Evolutionary conservation across 2,888 invertebrate genomes (phyloP), one percentile per base, ranked within the genome.

Genomic region (Xylophagus ater): DNA sequence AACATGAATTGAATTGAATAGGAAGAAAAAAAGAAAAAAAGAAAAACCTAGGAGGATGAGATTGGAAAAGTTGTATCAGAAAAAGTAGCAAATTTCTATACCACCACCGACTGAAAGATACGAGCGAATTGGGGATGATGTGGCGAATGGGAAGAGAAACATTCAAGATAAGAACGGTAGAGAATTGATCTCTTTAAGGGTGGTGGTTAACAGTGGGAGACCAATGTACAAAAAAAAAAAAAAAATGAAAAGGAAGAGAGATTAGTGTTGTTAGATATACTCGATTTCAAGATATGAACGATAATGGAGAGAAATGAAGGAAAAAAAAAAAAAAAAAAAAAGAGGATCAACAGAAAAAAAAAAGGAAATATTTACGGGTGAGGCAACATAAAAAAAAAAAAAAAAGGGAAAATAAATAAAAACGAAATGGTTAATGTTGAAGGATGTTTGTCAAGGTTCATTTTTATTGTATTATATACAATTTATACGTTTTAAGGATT

Each of bases 381-480:
- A 13, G 31, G 15, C 18, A n/a, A n/a, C n/a, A n/a, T n/a, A n/a
- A n/a, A n/a, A n/a, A 37, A 29, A 14, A 37, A 40, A 37, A 34
- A 29, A 43, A 17, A 29, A 24, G 28, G 37, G 31, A 31, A 37
- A 38, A 38, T 38, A 31, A 32, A 38, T 38, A 38, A 38, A 37
- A 38, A 31, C 40, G 37, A 37, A 43, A 43, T 40, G 36, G 40
- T 34, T 40, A 40, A 39, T 40, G 37, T 37, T 43, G 40, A 43
- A 43, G 43, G 40, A 43, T 40, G 43, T 43, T 43, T 43, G 40
- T 43, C 40, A 40, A 40, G 43, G 43, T 43, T 43, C 43, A 43
- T 43, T 43, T 43, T 43, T 43, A 43, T 43, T 43, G 43, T 43
- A 34, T 43, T 43, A 40, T 40, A 40, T 33, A 40, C 34, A 43